Conservation (phyloP, 2,797 vertebrate genomes). For the Schizopygopsis pylzovi region DNA sequence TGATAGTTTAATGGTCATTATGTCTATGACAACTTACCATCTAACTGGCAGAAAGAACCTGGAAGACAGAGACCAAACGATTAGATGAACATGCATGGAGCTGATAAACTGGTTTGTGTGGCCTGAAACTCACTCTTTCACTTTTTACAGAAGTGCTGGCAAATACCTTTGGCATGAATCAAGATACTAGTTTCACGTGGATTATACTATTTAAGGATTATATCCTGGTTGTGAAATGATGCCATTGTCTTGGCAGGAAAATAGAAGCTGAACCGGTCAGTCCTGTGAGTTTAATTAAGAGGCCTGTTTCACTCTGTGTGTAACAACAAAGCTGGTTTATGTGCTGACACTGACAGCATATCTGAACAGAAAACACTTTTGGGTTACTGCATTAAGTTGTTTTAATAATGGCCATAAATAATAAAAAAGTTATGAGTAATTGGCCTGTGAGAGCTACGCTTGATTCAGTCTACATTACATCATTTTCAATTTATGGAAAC, state of each 20-base stretch:
- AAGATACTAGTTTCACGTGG: too few species aligned
- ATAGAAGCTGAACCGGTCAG: neutral
- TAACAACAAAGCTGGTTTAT: neutral
- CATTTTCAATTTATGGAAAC: neutral
- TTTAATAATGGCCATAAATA: neutral
- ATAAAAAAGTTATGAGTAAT: neutral
- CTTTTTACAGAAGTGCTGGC: too few species aligned
- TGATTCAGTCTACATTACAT: neutral
- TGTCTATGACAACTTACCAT: slow-evolving; percentile 45
- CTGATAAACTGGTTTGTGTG: too few species aligned
- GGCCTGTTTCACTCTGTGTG: neutral
- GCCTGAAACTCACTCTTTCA: too few species aligned
- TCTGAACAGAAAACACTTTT: neutral
- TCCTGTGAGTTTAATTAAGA: neutral
- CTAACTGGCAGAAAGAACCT: slow-evolving; percentile 52
- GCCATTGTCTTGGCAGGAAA: neutral
- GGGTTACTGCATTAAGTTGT: neutral
- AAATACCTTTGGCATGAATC: too few species aligned
- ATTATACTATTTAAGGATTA: too few species aligned
- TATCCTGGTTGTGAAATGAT: neutral
- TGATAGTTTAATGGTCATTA: neutral
- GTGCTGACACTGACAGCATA: too few species aligned
- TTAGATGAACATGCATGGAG: neutral
- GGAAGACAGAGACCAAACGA: slow-evolving; percentile 1
- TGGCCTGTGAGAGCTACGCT: neutral